A percentile compares a stretch with the other conserved stretches of the same genome.
Evolutionary conservation across 2,113 vertebrate species (phyloP).

Genomic region (Mesembrinibis cayennensis): DNA sequence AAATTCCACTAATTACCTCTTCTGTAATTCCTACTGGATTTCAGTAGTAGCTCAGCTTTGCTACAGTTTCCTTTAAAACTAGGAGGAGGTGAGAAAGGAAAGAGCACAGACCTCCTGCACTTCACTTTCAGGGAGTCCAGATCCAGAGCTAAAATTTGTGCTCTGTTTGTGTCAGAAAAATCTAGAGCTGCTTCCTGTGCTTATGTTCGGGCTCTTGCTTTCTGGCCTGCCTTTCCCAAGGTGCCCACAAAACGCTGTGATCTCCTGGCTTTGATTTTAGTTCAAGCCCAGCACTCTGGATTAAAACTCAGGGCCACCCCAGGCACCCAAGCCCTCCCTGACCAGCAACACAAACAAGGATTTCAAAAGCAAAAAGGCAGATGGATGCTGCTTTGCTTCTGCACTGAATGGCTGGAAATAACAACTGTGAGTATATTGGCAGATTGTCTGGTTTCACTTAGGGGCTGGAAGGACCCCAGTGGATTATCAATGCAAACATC

Average conservation of each 20-base stretch:
- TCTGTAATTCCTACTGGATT: neutral
- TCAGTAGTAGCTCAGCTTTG: neutral
- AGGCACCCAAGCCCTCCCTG: neutral
- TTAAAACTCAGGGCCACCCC: neutral
- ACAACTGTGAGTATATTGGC: neutral
- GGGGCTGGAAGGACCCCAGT: conserved; percentile 4
- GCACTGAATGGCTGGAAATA: neutral
- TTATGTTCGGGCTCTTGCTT: neutral
- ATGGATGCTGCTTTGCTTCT: neutral
- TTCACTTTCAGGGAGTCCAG: neutral
- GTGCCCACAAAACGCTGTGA: neutral
- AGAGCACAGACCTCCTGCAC: neutral
- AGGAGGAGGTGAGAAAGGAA: neutral
- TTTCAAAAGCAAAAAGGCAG: neutral
- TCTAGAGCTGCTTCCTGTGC: neutral
- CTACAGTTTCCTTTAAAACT: neutral
- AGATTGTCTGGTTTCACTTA: conserved; percentile 11
- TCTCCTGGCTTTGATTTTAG: neutral
- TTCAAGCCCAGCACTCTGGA: neutral
- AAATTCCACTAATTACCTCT: neutral
- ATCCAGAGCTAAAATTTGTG: neutral
- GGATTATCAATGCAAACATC: neutral
- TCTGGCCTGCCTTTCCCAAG: neutral
- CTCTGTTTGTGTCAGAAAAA: neutral
- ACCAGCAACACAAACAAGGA: neutral